Conservation (phyloP, 2,113 vertebrate species). For the Bettongia penicillata region DNA sequence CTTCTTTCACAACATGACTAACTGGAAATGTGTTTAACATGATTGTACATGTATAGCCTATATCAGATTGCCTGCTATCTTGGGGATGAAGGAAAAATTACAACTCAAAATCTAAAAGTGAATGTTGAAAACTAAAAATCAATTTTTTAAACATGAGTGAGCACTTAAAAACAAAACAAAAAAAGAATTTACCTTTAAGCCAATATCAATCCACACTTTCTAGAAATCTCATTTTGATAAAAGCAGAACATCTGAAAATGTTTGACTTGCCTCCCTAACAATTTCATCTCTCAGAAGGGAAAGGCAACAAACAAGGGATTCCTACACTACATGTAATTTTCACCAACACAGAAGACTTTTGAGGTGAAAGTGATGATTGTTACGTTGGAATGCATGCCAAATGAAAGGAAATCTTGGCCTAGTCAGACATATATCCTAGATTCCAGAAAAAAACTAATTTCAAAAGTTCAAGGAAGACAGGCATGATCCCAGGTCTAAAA, state of each 20-base stretch:
- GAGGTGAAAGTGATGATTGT: not conserved
- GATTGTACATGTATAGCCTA: no score
- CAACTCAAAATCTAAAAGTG: no score
- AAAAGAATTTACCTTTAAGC: not conserved
- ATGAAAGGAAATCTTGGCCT: not conserved
- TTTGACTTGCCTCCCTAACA: not conserved
- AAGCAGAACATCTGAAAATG: not conserved
- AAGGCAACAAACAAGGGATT: not conserved
- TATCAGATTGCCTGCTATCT: no score
- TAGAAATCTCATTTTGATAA: not conserved
- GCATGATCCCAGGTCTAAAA: not conserved
- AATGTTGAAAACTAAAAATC: no score
- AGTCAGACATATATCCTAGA: not conserved
- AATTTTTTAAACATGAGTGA: no score
- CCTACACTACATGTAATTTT: not conserved
- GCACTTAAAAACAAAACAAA: no score
- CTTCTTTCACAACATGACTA: no score
- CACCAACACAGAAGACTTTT: not conserved
- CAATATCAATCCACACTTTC: not conserved
- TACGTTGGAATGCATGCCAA: conserved; percentile 25
- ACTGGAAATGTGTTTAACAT: no score
- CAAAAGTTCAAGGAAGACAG: not conserved
- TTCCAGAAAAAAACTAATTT: conserved; percentile 3
- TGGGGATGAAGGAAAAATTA: no score
- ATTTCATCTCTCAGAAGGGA: not conserved